Evolutionary conservation across 2,888 invertebrate species (phyloP).

Genomic region (Xanthorhoe spadicearia): DNA sequence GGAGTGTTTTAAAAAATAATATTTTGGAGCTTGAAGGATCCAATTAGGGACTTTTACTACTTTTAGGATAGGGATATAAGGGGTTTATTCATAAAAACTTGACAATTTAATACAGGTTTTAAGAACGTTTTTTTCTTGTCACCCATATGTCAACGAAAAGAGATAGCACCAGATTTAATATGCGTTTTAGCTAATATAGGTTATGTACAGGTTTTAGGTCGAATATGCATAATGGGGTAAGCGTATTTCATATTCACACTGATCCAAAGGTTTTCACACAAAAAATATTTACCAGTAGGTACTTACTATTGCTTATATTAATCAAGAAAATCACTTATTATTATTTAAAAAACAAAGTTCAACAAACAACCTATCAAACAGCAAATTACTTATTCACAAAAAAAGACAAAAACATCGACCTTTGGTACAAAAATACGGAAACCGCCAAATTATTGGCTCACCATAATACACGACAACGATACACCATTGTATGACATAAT

Average conservation of each 20-base stretch:
- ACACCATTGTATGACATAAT: conserved; percentile 42
- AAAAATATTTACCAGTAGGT: neutral
- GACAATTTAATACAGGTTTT: too few species aligned
- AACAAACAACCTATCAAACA: conserved; percentile 1
- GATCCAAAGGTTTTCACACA: neutral
- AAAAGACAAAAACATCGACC: conserved; percentile 30
- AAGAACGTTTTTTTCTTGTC: too few species aligned
- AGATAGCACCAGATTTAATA: too few species aligned
- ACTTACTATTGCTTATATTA: neutral
- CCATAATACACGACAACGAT: conserved; percentile 35
- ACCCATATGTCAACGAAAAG: too few species aligned
- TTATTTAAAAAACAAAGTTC: neutral
- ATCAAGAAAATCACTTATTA: neutral
- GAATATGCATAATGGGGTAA: too few species aligned
- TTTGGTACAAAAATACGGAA: conserved; percentile 37
- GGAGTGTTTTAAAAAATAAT: too few species aligned
- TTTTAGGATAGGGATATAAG: too few species aligned
- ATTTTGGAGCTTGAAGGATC: too few species aligned
- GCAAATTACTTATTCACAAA: conserved; percentile 18
- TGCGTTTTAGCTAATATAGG: too few species aligned
- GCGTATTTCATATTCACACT: neutral
- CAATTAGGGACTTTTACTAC: too few species aligned
- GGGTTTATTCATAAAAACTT: too few species aligned
- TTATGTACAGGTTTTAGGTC: too few species aligned
- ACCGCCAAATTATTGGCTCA: conserved; percentile 32